Evolutionary conservation across 1,140 invertebrate genomes (phyloP).

Genomic region (Eriocheir sinensis): DNA sequence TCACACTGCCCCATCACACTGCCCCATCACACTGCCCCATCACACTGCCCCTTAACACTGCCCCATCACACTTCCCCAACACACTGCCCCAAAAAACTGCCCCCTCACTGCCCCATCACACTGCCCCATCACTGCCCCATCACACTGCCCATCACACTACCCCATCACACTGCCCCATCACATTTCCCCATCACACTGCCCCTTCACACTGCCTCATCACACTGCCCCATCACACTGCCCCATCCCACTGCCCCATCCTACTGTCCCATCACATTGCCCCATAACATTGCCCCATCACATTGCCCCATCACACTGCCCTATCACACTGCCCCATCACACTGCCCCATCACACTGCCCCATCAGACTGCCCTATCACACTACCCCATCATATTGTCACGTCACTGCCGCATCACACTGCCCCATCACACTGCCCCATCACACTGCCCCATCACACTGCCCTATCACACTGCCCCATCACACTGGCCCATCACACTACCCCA

Average conservation of each 20-base stretch:
- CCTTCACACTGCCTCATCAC: too few relatives aligned
- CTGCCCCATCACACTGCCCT: slow-evolving; percentile 5
- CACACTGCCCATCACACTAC: too few relatives aligned
- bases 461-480: background rate
- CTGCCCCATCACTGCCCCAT: too few relatives aligned
- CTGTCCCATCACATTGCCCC: slow-evolving; percentile 4
- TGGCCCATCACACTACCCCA: background rate
- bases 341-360: background rate
- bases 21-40: too few relatives aligned
- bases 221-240: too few relatives aligned
- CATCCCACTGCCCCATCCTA: background rate
- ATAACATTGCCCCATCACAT: background rate
- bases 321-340: slow-evolving; percentile 9
- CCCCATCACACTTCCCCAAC: too few relatives aligned
- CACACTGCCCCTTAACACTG: too few relatives aligned
- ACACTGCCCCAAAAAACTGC: too few relatives aligned
- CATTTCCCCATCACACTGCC: too few relatives aligned
- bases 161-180: too few relatives aligned
- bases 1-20: too few relatives aligned
- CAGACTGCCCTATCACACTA: background rate
- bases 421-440: background rate
- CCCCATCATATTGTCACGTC: background rate
- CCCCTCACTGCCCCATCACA: too few relatives aligned
- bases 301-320: background rate
- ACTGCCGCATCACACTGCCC: background rate